Base-by-base conservation (phyloP, 2,888 invertebrate genomes). In the Meloe dianella region DNA sequence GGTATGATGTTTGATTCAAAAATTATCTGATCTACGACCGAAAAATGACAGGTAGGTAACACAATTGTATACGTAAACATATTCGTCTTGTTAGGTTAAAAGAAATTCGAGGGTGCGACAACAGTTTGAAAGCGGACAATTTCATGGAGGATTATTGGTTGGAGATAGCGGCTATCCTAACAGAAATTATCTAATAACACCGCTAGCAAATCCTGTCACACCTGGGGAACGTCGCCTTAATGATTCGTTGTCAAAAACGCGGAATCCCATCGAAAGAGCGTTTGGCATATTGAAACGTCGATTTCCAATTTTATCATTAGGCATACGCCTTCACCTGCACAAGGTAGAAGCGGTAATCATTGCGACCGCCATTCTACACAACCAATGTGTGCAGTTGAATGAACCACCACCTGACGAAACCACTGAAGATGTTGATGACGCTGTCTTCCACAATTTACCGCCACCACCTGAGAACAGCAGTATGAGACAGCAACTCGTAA, bases 41-140 rank as follows among this genome's bases (percentile, higher is more conserved):
- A n/a, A n/a, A n/a, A n/a, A n/a, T n/a, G n/a, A n/a, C n/a, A n/a
- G n/a, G n/a, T n/a, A n/a, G n/a, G n/a, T n/a, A n/a, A n/a, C n/a
- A n/a, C n/a, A n/a, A n/a, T n/a, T n/a, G n/a, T n/a, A n/a, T n/a
- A n/a, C n/a, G n/a, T n/a, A n/a, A n/a, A n/a, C n/a, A n/a, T n/a
- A n/a, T n/a, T n/a, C n/a, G n/a, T n/a, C n/a, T n/a, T n/a, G n/a
- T n/a, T n/a, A n/a, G n/a, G n/a, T n/a, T n/a, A n/a, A n/a, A n/a
- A n/a, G n/a, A n/a, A 75, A 77, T 70, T 76, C 72, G 2, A 62
- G 61, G 14, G 64, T 77, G 30, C 72, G 70, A 30, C 70, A 70
- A n/a, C 60, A 62, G 27, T 71, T 75, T 68, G 69, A 73, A 66
- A 63, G 51, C 20, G 67, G 69, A 24, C 62, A 66, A 58, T 68